phyloP scores from a whole-genome alignment of 2,797 vertebrate genomes.

The Takifugu rubripes region DNA sequence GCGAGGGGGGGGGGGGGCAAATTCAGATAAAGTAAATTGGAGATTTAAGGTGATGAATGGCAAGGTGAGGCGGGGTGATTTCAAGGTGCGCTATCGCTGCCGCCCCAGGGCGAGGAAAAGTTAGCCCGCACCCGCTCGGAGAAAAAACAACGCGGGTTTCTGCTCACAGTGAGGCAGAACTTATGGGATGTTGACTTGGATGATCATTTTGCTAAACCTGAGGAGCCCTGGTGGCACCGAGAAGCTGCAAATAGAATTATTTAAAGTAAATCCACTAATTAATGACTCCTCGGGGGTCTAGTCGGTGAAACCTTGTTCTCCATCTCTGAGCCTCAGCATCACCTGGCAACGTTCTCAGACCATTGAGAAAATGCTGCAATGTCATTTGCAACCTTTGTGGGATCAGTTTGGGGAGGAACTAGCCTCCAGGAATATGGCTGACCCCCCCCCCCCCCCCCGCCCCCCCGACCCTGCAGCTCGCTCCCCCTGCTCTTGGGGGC shows the following conservation, averaged over 20 bases:
- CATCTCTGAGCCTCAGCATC: background rate
- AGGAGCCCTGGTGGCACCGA: background rate
- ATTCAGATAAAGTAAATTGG: constrained; percentile 29
- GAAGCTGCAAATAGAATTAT: background rate
- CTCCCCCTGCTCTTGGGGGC: constrained; percentile 13
- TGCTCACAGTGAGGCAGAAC: constrained; percentile 21
- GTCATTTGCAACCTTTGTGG: too few relatives aligned
- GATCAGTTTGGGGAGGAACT: background rate
- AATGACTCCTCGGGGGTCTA: too few relatives aligned
- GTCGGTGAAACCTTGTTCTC: too few relatives aligned
- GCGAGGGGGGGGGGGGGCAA: constrained; percentile 6
- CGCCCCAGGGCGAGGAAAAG: constrained; percentile 11
- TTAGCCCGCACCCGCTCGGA: background rate
- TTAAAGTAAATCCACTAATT: too few relatives aligned
- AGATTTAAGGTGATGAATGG: constrained; percentile 34
- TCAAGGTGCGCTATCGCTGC: constrained; percentile 12
- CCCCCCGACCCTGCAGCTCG: background rate
- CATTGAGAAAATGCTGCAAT: constrained; percentile 17
- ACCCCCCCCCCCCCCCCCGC: constrained; percentile 15
- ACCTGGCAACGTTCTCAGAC: constrained; percentile 22
- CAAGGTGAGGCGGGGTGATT: constrained; percentile 13
- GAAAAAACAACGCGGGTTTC: background rate
- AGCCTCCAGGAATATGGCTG: constrained; percentile 32
- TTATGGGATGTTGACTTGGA: constrained; percentile 16
- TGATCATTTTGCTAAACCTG: constrained; percentile 23